Conservation (phyloP, 1,140 invertebrate species). For the Drosophila insularis region DNA sequence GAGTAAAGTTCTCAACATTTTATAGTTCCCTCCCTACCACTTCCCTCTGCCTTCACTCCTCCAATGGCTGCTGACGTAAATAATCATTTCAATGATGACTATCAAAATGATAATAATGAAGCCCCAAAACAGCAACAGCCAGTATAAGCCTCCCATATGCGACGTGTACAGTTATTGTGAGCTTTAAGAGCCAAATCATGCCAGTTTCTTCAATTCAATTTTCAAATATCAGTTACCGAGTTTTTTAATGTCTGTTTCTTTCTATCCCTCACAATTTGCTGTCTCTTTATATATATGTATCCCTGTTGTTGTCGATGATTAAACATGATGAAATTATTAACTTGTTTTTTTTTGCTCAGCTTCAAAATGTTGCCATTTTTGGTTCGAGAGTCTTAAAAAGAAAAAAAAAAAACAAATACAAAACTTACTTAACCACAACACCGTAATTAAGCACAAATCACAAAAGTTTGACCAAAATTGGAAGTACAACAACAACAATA, state of each 20-base stretch:
- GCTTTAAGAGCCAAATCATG: not conserved
- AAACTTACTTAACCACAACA: slow-evolving; percentile 39
- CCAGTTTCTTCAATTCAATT: not conserved
- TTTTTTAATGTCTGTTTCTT: no score
- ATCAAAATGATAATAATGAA: slow-evolving; percentile 7
- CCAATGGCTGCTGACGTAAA: slow-evolving; percentile 51
- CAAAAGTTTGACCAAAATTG: slow-evolving; percentile 61
- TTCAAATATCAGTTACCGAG: not conserved
- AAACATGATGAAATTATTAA: slow-evolving; percentile 58
- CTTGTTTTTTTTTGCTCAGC: slow-evolving; percentile 38
- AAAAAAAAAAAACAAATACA: not conserved
- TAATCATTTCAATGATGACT: not conserved
- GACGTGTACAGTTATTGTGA: not conserved
- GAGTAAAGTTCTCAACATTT: slow-evolving; percentile 5
- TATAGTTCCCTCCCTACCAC: slow-evolving; percentile 6
- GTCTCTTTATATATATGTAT: no score
- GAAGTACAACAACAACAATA: slow-evolving; percentile 39
- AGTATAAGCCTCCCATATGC: not conserved
- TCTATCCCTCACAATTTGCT: no score
- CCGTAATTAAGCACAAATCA: slow-evolving; percentile 62
- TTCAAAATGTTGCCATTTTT: slow-evolving; percentile 51
- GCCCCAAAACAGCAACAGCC: not conserved
- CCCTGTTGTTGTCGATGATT: slow-evolving; percentile 37
- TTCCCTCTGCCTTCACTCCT: not conserved
- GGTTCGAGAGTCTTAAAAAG: slow-evolving; percentile 27